Percentiles rank a stretch among this genome's conserved stretches.
These are phyloP conservation scores for Erythrocercus mccallii DNA, from an alignment of 2,113 vertebrate genomes.

Conservation along the genomic window DNA sequence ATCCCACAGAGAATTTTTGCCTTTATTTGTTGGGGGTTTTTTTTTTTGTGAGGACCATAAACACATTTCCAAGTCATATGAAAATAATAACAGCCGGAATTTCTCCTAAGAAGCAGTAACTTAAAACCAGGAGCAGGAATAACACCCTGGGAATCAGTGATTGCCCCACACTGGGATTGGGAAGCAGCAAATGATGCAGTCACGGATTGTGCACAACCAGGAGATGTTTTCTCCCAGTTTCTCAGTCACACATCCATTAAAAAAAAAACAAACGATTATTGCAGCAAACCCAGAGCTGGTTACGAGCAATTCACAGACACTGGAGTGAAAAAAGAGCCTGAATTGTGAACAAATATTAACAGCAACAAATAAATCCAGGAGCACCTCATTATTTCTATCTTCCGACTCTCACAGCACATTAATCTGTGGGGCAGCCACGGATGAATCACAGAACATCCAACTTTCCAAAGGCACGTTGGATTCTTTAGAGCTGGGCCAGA, in stretches of 20 bases:
- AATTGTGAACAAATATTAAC: constrained; percentile 34
- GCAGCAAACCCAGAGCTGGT: background rate
- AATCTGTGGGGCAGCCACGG: background rate
- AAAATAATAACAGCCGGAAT: background rate
- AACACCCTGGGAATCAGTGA: background rate
- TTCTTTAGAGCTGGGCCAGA: background rate
- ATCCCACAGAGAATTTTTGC: background rate
- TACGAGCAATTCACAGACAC: background rate
- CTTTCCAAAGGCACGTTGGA: background rate
- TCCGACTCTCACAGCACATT: constrained; percentile 16
- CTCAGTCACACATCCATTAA: background rate
- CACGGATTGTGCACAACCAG: rapidly evolving
- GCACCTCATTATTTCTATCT: constrained; percentile 22
- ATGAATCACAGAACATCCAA: constrained; percentile 1
- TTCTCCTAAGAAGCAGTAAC: background rate
- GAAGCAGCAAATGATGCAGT: background rate
- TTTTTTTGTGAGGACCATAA: background rate
- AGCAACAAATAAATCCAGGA: constrained; percentile 47
- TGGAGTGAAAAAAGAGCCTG: background rate
- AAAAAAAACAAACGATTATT: background rate
- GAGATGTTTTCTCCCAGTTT: background rate
- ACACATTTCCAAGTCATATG: background rate
- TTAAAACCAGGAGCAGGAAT: background rate
- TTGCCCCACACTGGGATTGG: rapidly evolving
- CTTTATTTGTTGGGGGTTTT: background rate